Conservation (phyloP, 2,113 vertebrate genomes). For the Oxyura jamaicensis region DNA sequence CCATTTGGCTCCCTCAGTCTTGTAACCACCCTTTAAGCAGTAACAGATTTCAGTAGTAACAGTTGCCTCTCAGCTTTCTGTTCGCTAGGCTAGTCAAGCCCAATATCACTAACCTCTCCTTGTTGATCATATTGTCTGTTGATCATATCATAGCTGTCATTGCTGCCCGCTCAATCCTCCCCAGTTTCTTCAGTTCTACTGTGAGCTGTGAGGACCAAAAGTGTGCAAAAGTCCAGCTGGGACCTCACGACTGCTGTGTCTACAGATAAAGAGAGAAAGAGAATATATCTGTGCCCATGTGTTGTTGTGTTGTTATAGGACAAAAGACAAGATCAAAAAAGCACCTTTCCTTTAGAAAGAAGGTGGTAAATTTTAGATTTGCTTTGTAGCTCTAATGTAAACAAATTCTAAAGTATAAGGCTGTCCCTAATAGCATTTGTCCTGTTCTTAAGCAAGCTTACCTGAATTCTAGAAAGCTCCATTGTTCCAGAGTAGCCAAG, state of each 20-base stretch:
- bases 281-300: neutral
- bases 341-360: neutral
- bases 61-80: neutral
- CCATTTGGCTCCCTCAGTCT: neutral
- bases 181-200: neutral
- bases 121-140: accelerated
- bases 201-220: neutral
- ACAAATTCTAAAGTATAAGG: neutral
- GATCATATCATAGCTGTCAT: accelerated
- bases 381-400: neutral
- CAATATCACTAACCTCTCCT: neutral
- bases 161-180: neutral
- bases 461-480: neutral
- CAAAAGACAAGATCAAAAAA: neutral
- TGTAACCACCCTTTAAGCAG: neutral
- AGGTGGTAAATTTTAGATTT: neutral
- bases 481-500: neutral
- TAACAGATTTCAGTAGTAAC: neutral
- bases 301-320: neutral
- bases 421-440: neutral
- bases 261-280: neutral
- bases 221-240: accelerated
- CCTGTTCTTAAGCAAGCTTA: neutral
- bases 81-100: neutral
- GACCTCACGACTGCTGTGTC: neutral